These are phyloP conservation scores for Ernsta delagoae DNA, from an alignment of 2,888 invertebrate species.

Conservation along the genomic window DNA sequence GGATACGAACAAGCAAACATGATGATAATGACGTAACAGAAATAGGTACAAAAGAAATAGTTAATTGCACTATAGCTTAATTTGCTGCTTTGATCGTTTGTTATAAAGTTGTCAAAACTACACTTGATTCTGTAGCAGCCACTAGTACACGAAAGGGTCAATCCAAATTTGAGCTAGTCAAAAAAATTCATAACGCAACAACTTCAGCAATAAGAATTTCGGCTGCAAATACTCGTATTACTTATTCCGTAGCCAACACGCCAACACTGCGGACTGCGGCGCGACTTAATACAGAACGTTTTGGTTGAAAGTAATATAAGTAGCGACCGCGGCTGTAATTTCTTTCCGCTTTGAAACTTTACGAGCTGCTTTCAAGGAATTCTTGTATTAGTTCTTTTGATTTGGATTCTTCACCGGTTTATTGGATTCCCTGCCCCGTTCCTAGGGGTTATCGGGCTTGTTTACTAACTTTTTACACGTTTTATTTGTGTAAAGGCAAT, in stretches of 20 bases:
- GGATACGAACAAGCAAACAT: too few species aligned
- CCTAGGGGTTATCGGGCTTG: neutral
- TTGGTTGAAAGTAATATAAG: slow-evolving; percentile 21
- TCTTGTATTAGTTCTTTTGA: slow-evolving; percentile 31
- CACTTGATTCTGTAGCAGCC: neutral
- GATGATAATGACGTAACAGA: too few species aligned
- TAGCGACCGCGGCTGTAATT: slow-evolving; percentile 24
- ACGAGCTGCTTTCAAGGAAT: slow-evolving; percentile 26
- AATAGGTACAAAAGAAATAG: too few species aligned
- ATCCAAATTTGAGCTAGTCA: neutral
- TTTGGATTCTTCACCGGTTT: slow-evolving; percentile 24
- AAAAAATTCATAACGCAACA: neutral
- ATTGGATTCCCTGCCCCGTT: slow-evolving; percentile 3
- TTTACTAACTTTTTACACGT: neutral
- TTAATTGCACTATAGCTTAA: too few species aligned
- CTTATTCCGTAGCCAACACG: neutral
- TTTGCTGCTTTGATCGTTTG: neutral
- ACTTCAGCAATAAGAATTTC: slow-evolving; percentile 1
- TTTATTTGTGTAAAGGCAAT: neutral
- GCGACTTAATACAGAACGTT: slow-evolving; percentile 5
- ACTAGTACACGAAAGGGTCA: too few species aligned
- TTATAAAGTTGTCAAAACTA: neutral
- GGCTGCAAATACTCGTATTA: neutral
- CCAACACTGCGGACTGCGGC: neutral
- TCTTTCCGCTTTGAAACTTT: slow-evolving; percentile 29